Conservation (phyloP, 2,797 vertebrate genomes). For the Tapirus indicus region DNA sequence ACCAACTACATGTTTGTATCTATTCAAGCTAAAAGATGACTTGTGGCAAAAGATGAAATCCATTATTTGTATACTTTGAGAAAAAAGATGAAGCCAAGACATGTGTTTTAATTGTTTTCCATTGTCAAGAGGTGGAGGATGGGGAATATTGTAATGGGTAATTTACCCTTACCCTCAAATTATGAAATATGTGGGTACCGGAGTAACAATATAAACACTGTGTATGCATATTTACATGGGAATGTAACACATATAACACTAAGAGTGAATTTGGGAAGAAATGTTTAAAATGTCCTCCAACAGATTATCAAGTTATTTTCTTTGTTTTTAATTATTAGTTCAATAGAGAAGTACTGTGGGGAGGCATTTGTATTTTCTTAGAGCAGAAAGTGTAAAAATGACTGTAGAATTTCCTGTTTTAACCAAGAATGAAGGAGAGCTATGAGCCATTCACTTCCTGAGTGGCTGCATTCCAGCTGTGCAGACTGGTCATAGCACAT, state of each 20-base stretch:
- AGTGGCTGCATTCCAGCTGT: conserved; percentile 76
- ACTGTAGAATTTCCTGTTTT: conserved; percentile 73
- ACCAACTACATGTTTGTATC: background rate
- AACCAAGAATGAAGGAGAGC: conserved; percentile 70
- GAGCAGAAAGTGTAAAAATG: conserved; percentile 52
- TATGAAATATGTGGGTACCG: background rate
- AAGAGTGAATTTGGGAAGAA: background rate
- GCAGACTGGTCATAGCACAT: conserved; percentile 59
- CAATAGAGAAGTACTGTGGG: background rate
- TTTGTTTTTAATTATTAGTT: conserved; percentile 40
- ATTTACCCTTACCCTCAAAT: conserved; percentile 22
- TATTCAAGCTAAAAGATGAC: background rate
- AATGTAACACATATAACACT: background rate
- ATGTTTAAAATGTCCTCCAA: background rate
- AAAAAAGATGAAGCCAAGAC: conserved; percentile 11
- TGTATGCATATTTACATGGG: background rate
- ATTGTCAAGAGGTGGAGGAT: background rate
- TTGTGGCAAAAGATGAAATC: conserved; percentile 39
- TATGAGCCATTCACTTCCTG: conserved; percentile 77
- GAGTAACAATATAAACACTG: background rate
- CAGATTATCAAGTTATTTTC: conserved; percentile 44
- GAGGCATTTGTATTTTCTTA: conserved; percentile 50
- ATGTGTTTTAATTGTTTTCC: conserved; percentile 57
- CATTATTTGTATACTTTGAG: conserved; percentile 40
- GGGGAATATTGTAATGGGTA: background rate